Evolutionary conservation across 2,113 vertebrate species (phyloP), one percentile per base, ranked within the genome.

Genomic region (Bubo blakistoni): DNA sequence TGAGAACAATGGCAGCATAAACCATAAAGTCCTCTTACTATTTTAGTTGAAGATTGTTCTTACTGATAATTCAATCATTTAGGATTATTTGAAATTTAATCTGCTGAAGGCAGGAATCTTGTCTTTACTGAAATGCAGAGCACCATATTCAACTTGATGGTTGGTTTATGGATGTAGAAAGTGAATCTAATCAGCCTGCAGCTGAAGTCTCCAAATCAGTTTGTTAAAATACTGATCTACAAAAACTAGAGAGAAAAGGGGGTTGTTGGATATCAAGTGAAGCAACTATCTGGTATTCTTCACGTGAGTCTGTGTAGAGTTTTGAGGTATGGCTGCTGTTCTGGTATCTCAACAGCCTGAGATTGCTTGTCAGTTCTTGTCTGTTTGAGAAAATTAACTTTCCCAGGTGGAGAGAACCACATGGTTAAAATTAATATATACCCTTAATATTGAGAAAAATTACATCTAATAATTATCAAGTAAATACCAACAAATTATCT

Each of bases 31-130:
- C 71, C 54, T 83, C 92, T 94, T 92, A 46, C 54, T 97, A 85
- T 96, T 92, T 93, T 90, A 94, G 55, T 77, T 94, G 84, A 89
- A 91, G 65, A 57, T 88, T 73, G 36, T 77, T 63, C 42, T 86
- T 83, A 69, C 38, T 92, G 46, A 59, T 80, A 92, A 84, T 86
- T 86, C 74, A 90, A 44, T 63, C 20, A 10, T 81, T 90, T 94
- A 94, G 83, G 80, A 72, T 86, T 96, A 92, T 93, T 57, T 76
- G 65, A 95, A 78, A 54, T 80, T 81, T 61, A 61, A 24, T 51
- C 49, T 86, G 30, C 30, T 74, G 10, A 67, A 81, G 40, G 38
- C 30, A 1, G 5, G 44, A 81, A 52, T 67, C 26, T 78, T 52
- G 21, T 25, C 58, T 74, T 49, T 57, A 25, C 55, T 61, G 29